A percentile compares a stretch with the other conserved stretches of the same genome.
Conservation (phyloP, 2,888 invertebrate genomes). For the Idaea biselata region DNA sequence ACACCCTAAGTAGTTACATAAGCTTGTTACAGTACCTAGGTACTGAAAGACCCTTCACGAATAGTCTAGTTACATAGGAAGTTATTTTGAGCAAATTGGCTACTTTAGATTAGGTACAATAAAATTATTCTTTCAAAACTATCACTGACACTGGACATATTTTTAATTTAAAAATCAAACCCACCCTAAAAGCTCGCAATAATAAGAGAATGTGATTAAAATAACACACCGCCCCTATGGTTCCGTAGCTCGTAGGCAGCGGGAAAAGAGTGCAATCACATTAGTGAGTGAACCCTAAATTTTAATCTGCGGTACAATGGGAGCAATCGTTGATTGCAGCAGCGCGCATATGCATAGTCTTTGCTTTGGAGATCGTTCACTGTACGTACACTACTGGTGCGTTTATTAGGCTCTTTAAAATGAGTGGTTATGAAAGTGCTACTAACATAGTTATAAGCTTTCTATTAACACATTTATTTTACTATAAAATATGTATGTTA, state of each 20-base stretch:
- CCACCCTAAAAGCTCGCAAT: constrained; percentile 17
- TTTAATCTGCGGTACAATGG: constrained; percentile 78
- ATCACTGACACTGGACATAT: not conserved
- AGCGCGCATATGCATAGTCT: constrained; percentile 78
- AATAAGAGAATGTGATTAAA: constrained; percentile 63
- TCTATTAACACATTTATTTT: too few relatives aligned
- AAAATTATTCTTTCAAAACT: not conserved
- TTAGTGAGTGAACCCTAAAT: constrained; percentile 80
- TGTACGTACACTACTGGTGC: constrained; percentile 46
- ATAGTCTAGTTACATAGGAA: not conserved
- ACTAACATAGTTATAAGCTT: too few relatives aligned
- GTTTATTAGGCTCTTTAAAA: not conserved
- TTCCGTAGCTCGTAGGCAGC: constrained; percentile 52
- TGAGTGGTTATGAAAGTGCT: too few relatives aligned
- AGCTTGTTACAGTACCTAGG: too few relatives aligned
- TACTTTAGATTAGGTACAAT: too few relatives aligned
- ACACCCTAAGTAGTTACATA: too few relatives aligned
- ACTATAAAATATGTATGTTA: too few relatives aligned
- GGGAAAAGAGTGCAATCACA: constrained; percentile 73
- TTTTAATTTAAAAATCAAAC: constrained; percentile 11
- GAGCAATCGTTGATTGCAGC: constrained; percentile 75
- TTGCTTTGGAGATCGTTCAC: constrained; percentile 79
- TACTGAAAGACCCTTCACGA: too few relatives aligned
- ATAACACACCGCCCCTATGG: constrained; percentile 64
- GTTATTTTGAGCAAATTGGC: not conserved